Base-by-base conservation (phyloP, 2,113 vertebrate genomes). In the Zosterops hypoxanthus region DNA sequence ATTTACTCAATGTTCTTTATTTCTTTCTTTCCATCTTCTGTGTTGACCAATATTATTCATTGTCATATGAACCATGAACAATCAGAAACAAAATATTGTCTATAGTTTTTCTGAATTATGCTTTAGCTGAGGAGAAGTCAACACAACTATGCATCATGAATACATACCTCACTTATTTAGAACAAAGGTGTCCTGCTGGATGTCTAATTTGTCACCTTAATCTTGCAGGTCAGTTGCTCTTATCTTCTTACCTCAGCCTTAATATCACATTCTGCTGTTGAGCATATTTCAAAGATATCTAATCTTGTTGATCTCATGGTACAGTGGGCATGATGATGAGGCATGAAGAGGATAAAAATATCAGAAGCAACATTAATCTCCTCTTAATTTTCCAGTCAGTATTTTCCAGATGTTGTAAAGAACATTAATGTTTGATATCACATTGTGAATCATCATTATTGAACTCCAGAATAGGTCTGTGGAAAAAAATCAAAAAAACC, bases 231-330 rank as follows among this genome's bases (percentile, higher is more conserved):
- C 87, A 89, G 49, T 85, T 88, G 59, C 63, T 94, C 29, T 69
- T 71, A 84, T 44, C 39, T 60, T 82, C 82, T 91, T 87, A 71
- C 34, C 70, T 96, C 87, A 82, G 52, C 34, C 65, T 46, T 72
- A 91, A 64, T 79, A 82, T 79, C 66, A 56, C 41, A 64, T 89
- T 91, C 65, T 71, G 61, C 53, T 92, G 65, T 61, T 64, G 63
- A 91, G 33, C 66, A 49, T 41, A 57, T 87, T 95, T 94, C 75
- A 93, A 87, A 95, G 70, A 69, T 69, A 68, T 31, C 78, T 93
- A 68, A 93, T 95, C 73, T 90, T 97, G 87, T 97, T 95, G 94
- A 88, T 96, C 92, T 90, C 92, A 96, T 93, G 96, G 94, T 91
- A 94, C 82, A 93, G 88, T 87, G 78, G 61, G 44, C 78, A 87